Base-by-base conservation (phyloP, 2,113 vertebrate species). In the Oreochromis tanganicae region DNA sequence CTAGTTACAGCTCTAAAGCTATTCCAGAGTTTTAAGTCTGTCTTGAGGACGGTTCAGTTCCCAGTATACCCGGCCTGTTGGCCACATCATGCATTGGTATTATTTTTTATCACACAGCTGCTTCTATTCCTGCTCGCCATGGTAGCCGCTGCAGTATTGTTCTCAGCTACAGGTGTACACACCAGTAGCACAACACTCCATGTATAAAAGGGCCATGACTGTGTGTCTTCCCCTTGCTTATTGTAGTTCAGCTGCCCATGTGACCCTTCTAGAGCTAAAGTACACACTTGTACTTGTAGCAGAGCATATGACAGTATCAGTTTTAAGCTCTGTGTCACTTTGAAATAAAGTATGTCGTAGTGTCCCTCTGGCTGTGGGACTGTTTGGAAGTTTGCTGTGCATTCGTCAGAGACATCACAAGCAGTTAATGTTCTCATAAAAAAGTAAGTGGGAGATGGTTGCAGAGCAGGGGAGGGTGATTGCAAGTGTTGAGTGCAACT, bases 361-460 rank as follows among this genome's bases (percentile, higher is more conserved):
- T 48, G 87, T 88, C 88, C 86, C 92, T 41, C 2, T 36, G 86
- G 81, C 63, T n/a, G 55, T 3, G 11, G 61, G 78, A 83, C 63
- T 87, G 71, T 94, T 85, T 68, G 59, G 59, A 81, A 87, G 79
- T 59, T 81, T 6, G 4, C 19, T 16, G 54, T 48, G 87, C 83
- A 29, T 92, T 91, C 88, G 87, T 93, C 84, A 56, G 32, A 93
- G 52, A 88, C 82, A 86, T 94, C 94, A 84, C 68, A 13, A 75
- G 63, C 63, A 61, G 83, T 89, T 91, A 80, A 86, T 52, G 86
- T 85, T 89, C 88, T 93, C 88, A 92, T 93, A 16, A 93, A 93
- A 81, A 81, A 91, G 86, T 92, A 9, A 93, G 83, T 5, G 7
- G 48, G 38, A 56, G 82, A 46, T 6, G 38, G 82, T 89, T 19